Base-by-base conservation (phyloP, 1,140 invertebrate genomes). In the Branchinecta lindahli region DNA sequence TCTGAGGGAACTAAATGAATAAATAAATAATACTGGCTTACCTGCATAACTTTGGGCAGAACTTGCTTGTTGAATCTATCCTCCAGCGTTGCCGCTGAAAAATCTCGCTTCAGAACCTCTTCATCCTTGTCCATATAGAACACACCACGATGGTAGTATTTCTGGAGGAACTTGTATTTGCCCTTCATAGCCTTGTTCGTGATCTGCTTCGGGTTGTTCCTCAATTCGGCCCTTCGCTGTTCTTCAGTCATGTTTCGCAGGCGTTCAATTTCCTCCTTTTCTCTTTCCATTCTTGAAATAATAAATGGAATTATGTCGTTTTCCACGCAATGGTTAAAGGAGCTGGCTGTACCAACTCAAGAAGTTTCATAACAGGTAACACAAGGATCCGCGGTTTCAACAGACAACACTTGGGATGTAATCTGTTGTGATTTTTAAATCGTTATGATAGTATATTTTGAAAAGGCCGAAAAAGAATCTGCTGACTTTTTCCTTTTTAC, bases 21-120 rank as follows among this genome's bases (percentile, higher is more conserved):
- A n/a, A n/a, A n/a, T n/a, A n/a, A n/a, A n/a, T n/a, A n/a, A n/a
- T n/a, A n/a, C n/a, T 5, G 18, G 18, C 52, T 61, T 20, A 61
- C 52, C 84, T 99, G 96, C 96, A 99, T 99, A 72, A 99, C 96
- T 84, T 98, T 97, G 7, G 97, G 97, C 69, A 99, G 78, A 73
- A 98, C 90, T 66, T 95, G 96, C 80, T 99, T 99, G 77, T 99
- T 94, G 80, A 99, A 99, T 77, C 98, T 94, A 86, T 99, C 97
- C 76, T 99, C 97, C 71, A 99, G 79, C 0, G 97, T 99, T 0
- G 96, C 90, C 73, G 91, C 90, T 8, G 96, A 93, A 78, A 96
- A 98, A 78, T 99, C 95, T 77, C 96, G 84, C 78, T 94, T 96
- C 73, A 89, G 89, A 15, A 98, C 86, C 44, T 90, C 87, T 72